phyloP scores from a whole-genome alignment of 1,140 invertebrate genomes.

The Mactra quadrangularis region DNA sequence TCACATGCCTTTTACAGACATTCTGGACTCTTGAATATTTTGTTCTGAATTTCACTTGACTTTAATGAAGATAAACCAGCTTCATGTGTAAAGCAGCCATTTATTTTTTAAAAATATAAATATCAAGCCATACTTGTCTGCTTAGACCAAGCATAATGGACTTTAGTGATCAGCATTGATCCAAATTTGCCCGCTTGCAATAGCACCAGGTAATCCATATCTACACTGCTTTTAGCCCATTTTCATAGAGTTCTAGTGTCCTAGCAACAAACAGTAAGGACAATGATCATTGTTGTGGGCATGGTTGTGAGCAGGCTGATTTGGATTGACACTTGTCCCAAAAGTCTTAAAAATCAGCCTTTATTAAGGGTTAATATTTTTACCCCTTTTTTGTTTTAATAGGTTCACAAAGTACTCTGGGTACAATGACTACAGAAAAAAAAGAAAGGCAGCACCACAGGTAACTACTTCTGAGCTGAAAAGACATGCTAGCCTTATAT shows the following conservation, averaged over 20 bases:
- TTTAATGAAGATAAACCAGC: too few species aligned
- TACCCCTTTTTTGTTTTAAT: slow-evolving; percentile 1
- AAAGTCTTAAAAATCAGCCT: neutral
- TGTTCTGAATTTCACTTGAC: too few species aligned
- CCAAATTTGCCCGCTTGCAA: too few species aligned
- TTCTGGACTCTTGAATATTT: too few species aligned
- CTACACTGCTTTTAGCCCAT: neutral
- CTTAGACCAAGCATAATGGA: too few species aligned
- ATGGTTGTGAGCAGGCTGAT: neutral
- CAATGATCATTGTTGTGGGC: neutral
- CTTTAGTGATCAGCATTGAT: too few species aligned
- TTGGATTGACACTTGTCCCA: neutral
- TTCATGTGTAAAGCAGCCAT: too few species aligned
- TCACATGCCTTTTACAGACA: too few species aligned
- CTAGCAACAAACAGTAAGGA: neutral
- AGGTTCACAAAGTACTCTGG: slow-evolving; percentile 45
- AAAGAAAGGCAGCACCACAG: neutral
- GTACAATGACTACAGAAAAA: slow-evolving; percentile 37
- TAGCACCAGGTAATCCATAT: too few species aligned
- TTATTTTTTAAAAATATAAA: too few species aligned
- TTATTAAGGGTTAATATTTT: neutral
- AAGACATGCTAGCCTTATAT: neutral
- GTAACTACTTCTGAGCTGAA: neutral
- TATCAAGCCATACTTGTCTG: too few species aligned
- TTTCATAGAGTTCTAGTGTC: neutral